These are phyloP conservation scores for Drosophila melanica DNA, from an alignment of 1,140 invertebrate species.

Conservation along the genomic window DNA sequence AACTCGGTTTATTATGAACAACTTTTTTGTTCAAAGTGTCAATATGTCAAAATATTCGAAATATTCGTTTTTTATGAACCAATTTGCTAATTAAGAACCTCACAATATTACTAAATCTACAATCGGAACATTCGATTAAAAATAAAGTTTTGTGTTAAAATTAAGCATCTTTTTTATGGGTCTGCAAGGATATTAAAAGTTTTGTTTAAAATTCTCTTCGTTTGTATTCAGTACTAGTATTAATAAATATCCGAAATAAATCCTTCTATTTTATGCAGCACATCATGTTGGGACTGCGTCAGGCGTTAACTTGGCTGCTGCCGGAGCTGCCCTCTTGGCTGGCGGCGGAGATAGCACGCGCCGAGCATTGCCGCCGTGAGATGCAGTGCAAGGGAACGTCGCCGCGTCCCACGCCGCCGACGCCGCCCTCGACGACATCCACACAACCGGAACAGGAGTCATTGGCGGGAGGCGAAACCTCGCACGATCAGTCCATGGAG, in stretches of 20 bases:
- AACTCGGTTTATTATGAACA: no score
- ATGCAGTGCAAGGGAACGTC: slow-evolving; percentile 85
- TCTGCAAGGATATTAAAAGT: no score
- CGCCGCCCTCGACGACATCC: slow-evolving; percentile 80
- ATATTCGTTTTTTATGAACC: background rate
- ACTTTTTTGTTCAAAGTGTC: no score
- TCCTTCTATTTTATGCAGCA: slow-evolving; percentile 86
- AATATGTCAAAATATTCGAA: no score
- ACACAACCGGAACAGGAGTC: slow-evolving; percentile 77
- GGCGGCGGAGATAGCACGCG: slow-evolving; percentile 93
- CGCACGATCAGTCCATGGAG: slow-evolving; percentile 77
- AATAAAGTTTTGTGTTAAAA: no score
- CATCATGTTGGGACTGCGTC: slow-evolving; percentile 93
- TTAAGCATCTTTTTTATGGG: no score
- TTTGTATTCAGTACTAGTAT: no score
- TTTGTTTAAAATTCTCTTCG: no score
- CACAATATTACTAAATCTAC: no score
- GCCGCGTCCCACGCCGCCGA: slow-evolving; percentile 81
- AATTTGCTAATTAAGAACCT: no score
- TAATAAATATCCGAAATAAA: no score
- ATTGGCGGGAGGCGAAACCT: slow-evolving; percentile 40
- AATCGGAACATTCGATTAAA: no score
- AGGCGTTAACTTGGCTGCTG: slow-evolving; percentile 89
- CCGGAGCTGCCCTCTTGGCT: slow-evolving; percentile 97
- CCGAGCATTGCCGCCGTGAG: slow-evolving; percentile 91